Base-by-base conservation (phyloP, 2,888 invertebrate species). In the Tetragonisca angustula region DNA sequence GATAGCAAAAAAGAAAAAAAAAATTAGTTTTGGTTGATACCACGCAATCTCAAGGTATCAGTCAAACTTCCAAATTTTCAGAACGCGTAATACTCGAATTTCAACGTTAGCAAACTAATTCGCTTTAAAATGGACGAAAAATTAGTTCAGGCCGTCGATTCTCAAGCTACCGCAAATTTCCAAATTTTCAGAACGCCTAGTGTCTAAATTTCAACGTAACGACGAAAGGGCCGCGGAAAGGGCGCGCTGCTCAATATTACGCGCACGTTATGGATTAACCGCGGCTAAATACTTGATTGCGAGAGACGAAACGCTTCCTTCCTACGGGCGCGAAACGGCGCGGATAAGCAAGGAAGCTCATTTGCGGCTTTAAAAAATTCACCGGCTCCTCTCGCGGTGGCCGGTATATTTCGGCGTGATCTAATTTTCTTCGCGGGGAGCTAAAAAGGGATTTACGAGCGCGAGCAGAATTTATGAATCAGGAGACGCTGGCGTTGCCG, bases 291-390 rank as follows among this genome's bases (percentile, higher is more conserved):
- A 79, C 72, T 84, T 81, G 73, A 81, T 81, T 73, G 81, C 50
- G 73, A 59, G 64, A 61, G 61, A 9, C 27, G 36, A 59, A 56
- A 50, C 27, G 50, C 24, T 67, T 27, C 17, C 52, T 64, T 49
- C 68, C 43, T 61, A 68, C 15, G 72, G 61, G 21, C 62, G 56
- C n/a, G 24, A 61, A 74, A 56, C 72, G n/a, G 27, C 50, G 71
- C 11, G 76, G 76, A 74, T 76, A 72, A 80, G 77, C 80, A 84
- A 77, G 62, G 68, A 15, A 81, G 72, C 69, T 81, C 75, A 69
- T 84, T 84, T 84, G 71, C 54, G 69, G 78, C 54, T 78, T 77
- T 81, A 69, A 81, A 85, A 85, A 84, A 85, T 85, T 85, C 77
- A 84, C 76, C 62, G 74, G 61, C 17, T 43, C 50, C 72, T 32